Conservation (phyloP, 1,140 invertebrate species). For the Cyclargus thomasi region DNA sequence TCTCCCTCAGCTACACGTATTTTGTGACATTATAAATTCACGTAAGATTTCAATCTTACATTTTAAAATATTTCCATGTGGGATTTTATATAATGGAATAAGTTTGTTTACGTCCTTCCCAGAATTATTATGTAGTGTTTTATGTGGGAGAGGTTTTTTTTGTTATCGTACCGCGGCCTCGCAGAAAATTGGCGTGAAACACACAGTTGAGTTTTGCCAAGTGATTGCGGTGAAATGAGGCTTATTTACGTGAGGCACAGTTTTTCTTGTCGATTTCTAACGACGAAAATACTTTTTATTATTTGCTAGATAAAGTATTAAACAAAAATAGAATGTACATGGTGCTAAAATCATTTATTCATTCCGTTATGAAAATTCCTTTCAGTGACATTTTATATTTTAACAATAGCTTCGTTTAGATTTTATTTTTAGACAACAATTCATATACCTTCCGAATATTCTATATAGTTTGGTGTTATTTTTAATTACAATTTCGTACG, state of each 20-base stretch:
- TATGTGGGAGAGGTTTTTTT: no score
- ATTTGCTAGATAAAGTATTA: no score
- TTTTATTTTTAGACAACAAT: background rate
- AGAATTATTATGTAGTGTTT: no score
- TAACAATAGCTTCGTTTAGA: background rate
- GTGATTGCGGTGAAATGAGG: no score
- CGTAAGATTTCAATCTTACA: background rate
- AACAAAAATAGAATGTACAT: no score
- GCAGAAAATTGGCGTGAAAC: no score
- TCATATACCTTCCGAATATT: background rate
- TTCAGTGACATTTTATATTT: background rate
- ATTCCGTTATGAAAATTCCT: constrained; percentile 1
- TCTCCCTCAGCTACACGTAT: constrained; percentile 40
- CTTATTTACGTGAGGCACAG: no score
- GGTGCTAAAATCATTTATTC: background rate
- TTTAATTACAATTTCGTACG: background rate
- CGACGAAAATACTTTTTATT: no score
- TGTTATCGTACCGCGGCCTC: no score
- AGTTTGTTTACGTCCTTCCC: no score
- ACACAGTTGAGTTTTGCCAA: no score
- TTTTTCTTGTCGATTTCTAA: no score
- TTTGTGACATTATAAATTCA: constrained; percentile 25
- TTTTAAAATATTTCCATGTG: background rate
- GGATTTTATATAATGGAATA: background rate
- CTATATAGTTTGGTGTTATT: background rate